Evolutionary conservation across 2,113 vertebrate species (phyloP).

Genomic region (Xiphophorus couchianus): DNA sequence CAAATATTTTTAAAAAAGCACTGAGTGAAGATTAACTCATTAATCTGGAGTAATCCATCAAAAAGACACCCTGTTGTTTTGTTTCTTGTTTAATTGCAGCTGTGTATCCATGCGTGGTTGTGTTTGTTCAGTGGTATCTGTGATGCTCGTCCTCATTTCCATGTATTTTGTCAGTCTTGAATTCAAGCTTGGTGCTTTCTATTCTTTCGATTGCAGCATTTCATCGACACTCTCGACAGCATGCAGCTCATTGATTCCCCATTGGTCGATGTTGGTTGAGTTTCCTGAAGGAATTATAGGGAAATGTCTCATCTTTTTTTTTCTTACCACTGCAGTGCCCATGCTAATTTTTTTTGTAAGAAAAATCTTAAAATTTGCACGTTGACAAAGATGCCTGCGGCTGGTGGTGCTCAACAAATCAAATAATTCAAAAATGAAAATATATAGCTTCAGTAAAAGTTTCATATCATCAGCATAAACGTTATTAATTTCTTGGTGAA

Average conservation of each 20-base stretch:
- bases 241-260: slow-evolving; percentile 75
- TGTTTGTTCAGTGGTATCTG: slow-evolving; percentile 2
- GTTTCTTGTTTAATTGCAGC: slow-evolving; percentile 39
- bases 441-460: no score
- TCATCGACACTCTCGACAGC: slow-evolving; percentile 65
- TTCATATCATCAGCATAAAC: no score
- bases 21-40: slow-evolving; percentile 27
- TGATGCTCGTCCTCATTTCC: slow-evolving; percentile 34
- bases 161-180: slow-evolving; percentile 50
- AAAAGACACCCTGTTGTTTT: slow-evolving; percentile 58
- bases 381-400: background rate
- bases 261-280: slow-evolving; percentile 66
- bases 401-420: background rate
- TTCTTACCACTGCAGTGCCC: slow-evolving; percentile 3
- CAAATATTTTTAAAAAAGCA: slow-evolving; percentile 23
- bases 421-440: no score
- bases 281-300: slow-evolving; percentile 59
- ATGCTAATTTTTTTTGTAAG: slow-evolving; percentile 2
- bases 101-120: slow-evolving; percentile 18
- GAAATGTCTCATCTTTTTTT: slow-evolving; percentile 27
- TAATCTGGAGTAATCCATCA: slow-evolving; percentile 54
- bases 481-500: no score
- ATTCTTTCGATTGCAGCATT: slow-evolving; percentile 42
- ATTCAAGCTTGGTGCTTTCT: slow-evolving; percentile 52
- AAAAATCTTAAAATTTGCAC: slow-evolving; percentile 1